Percentiles rank a stretch among this genome's conserved stretches.
phyloP scores from a whole-genome alignment of 1,140 invertebrate species.

The Oscheius sp. region DNA sequence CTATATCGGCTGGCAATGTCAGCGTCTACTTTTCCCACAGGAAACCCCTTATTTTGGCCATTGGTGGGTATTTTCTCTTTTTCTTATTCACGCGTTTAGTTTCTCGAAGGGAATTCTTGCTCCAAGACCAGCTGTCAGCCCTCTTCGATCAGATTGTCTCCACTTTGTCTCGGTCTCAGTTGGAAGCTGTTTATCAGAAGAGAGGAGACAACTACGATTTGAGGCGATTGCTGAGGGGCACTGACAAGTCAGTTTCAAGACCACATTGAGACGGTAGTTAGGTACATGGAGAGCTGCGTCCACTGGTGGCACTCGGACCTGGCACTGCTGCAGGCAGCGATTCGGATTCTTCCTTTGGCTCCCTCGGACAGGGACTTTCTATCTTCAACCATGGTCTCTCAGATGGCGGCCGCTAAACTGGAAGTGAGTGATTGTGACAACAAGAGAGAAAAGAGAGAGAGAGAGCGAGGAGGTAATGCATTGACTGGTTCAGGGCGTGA shows the following conservation, averaged over 20 bases:
- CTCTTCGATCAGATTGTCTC: slow-evolving; percentile 37
- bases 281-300: slow-evolving; percentile 5
- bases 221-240: slow-evolving; percentile 23
- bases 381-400: slow-evolving; percentile 10
- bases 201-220: slow-evolving; percentile 37
- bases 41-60: slow-evolving; percentile 22
- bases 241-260: slow-evolving; percentile 5
- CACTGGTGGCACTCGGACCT: slow-evolving; percentile 12
- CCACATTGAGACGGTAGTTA: neutral
- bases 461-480: too few relatives aligned
- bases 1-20: slow-evolving; percentile 31
- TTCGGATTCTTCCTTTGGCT: slow-evolving; percentile 24
- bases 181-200: slow-evolving; percentile 33
- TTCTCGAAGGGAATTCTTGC: neutral
- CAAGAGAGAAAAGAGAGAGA: too few relatives aligned
- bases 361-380: slow-evolving; percentile 29
- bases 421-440: neutral
- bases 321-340: slow-evolving; percentile 17
- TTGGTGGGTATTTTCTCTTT: slow-evolving; percentile 20
- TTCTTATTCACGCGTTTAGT: neutral
- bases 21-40: slow-evolving; percentile 29
- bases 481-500: slow-evolving; percentile 6
- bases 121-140: slow-evolving; percentile 19
- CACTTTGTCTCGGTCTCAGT: slow-evolving; percentile 23
- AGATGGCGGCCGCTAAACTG: slow-evolving; percentile 24